These are phyloP conservation scores for Aradophagus sp. DNA, from an alignment of 1,140 invertebrate species.

Conservation along the genomic window DNA sequence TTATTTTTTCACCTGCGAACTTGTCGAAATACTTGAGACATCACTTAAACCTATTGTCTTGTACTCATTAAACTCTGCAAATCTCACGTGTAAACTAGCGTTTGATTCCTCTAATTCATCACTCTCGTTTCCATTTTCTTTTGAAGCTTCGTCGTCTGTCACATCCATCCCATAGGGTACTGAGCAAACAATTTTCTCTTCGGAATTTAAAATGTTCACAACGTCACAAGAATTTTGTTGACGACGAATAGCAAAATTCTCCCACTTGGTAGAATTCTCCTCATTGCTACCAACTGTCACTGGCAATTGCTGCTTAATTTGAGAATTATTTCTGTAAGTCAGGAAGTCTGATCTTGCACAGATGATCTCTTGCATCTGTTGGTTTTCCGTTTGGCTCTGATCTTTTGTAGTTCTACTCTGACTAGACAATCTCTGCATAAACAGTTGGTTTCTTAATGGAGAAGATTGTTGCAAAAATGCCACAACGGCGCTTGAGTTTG, in stretches of 20 bases:
- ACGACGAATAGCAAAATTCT: constrained; percentile 7
- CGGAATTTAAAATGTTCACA: not conserved
- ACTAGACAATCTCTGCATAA: constrained; percentile 47
- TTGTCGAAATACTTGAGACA: constrained; percentile 62
- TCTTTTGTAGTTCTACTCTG: constrained; percentile 15
- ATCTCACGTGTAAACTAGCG: constrained; percentile 69
- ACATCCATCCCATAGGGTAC: constrained; percentile 23
- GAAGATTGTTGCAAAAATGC: constrained; percentile 76
- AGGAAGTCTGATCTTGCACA: constrained; percentile 6
- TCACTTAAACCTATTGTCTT: constrained; percentile 69
- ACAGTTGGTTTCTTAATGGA: constrained; percentile 66
- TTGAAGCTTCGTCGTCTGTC: constrained; percentile 8
- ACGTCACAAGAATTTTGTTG: not conserved
- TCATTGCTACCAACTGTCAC: not conserved
- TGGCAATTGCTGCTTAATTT: not conserved
- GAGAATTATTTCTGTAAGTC: constrained; percentile 3
- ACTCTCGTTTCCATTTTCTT: not conserved
- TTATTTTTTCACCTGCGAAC: too few relatives aligned
- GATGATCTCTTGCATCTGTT: constrained; percentile 26
- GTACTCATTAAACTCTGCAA: constrained; percentile 71
- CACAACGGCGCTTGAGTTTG: constrained; percentile 80
- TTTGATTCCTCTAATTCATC: constrained; percentile 38
- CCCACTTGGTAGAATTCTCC: constrained; percentile 14
- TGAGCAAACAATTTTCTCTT: constrained; percentile 14
- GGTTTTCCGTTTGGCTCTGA: not conserved